Base-by-base conservation (phyloP, 1,140 invertebrate species). In the Steinernema feltiae region DNA sequence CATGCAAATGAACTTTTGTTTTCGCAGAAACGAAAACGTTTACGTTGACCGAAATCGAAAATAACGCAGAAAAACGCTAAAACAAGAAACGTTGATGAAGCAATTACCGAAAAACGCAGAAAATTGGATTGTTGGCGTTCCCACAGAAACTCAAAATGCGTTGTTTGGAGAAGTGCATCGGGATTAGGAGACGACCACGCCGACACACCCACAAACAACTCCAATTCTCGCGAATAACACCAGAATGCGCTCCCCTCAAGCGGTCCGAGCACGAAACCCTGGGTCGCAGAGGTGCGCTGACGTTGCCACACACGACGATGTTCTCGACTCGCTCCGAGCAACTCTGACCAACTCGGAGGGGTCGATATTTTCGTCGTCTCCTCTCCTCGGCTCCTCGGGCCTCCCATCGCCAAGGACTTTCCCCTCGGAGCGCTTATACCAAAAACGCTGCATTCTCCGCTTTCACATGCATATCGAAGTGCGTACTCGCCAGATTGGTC, bases 301-400 rank as follows among this genome's bases (percentile, higher is more conserved):
- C 7, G 53, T 63, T 63, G 53, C 53, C 53, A 63, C 53, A 63
- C 53, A 63, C 53, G 53, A 63, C 53, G 53, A 63, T 63, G 53
- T 63, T 12, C 12, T 63, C 24, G 12, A 21, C 53, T 27, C 15
- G 53, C 24, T 63, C 53, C 18, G 7, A 7, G 35, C 53, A 63
- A 63, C 53, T 63, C 53, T 41, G 7, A 7, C 18, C 35, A 7
- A 41, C 35, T 18, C 35, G 35, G 7, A 46, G 12, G 7, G 53
- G 53, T 63, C 53, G 53, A 63, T 63, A 63, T 63, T 63, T 63
- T 63, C 12, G 41, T 46, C 7, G n/a, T n/a, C n/a, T n/a, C n/a
- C n/a, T n/a, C 15, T 27, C 15, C 24, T 21, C 53, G 15, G 15
- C 53, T 15, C 15, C 53, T 27, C n/a, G 53, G 53, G 7, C 53